Conservation (phyloP, 2,113 vertebrate genomes). For the Bostrychus sinensis region DNA sequence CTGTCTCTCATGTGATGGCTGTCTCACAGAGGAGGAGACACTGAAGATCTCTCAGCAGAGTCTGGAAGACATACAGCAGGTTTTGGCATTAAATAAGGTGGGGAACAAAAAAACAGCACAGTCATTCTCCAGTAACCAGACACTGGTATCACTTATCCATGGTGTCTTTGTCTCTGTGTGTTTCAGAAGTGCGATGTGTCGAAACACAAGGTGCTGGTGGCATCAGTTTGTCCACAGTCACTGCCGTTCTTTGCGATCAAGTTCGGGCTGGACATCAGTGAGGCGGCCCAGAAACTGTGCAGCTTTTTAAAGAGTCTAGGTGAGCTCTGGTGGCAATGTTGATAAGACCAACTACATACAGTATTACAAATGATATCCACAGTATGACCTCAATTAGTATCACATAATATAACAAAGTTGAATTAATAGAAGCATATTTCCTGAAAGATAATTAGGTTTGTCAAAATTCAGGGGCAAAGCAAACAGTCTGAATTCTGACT, state of each 20-base stretch:
- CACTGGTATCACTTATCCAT: too few species aligned
- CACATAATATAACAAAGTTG: too few species aligned
- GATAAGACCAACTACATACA: too few species aligned
- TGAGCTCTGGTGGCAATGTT: constrained; percentile 68
- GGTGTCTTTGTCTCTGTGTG: neutral
- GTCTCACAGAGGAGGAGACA: constrained; percentile 88
- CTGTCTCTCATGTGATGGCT: constrained; percentile 92
- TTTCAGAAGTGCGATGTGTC: constrained; percentile 79
- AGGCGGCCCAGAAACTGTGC: constrained; percentile 89
- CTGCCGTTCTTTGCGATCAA: constrained; percentile 90
- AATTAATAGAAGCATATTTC: too few species aligned
- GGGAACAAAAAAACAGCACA: neutral
- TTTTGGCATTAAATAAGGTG: constrained; percentile 93
- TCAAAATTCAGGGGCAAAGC: too few species aligned
- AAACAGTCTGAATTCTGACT: too few species aligned
- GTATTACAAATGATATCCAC: too few species aligned
- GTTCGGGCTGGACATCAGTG: constrained; percentile 84
- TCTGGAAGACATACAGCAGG: constrained; percentile 83
- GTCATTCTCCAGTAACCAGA: neutral
- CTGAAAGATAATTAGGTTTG: too few species aligned
- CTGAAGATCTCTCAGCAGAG: constrained; percentile 89
- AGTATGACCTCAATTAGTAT: too few species aligned
- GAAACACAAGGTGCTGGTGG: constrained; percentile 76
- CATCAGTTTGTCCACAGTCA: constrained; percentile 78
- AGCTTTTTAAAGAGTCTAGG: constrained; percentile 92